Evolutionary conservation across 2,113 vertebrate species (phyloP).

Genomic region (Anoura caudifer): DNA sequence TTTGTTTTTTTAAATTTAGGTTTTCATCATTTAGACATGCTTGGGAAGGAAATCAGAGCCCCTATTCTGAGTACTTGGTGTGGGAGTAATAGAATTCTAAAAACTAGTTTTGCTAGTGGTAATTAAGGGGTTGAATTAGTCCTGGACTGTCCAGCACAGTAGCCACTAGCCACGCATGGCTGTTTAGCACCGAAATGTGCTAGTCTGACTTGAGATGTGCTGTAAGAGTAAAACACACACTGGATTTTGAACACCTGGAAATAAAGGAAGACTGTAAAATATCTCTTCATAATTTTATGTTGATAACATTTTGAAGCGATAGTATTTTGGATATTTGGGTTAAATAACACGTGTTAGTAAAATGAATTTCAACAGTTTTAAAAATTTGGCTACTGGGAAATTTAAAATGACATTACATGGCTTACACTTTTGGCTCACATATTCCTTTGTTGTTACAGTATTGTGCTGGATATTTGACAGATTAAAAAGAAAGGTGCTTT

Average conservation of each 20-base stretch:
- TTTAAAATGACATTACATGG: background rate
- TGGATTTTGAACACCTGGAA: background rate
- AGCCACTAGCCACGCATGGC: background rate
- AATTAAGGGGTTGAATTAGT: background rate
- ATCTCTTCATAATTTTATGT: background rate
- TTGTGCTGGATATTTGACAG: background rate
- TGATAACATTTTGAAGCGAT: background rate
- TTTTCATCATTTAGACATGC: background rate
- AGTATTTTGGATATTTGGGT: background rate
- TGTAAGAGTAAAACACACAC: background rate
- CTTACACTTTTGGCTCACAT: background rate
- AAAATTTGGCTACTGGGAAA: background rate
- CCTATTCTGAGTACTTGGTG: background rate
- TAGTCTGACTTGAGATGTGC: background rate
- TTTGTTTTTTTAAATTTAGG: background rate
- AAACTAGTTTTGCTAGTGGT: background rate
- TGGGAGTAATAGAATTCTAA: conserved; percentile 5
- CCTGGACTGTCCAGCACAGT: background rate
- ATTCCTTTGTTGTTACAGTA: background rate
- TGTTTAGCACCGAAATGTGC: background rate
- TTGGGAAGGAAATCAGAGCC: background rate
- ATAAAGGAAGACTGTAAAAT: background rate
- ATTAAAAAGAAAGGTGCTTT: background rate
- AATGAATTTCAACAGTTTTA: background rate
- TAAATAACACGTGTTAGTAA: background rate